Conservation (phyloP, 2,797 vertebrate species). For the Propithecus deckenii region DNA sequence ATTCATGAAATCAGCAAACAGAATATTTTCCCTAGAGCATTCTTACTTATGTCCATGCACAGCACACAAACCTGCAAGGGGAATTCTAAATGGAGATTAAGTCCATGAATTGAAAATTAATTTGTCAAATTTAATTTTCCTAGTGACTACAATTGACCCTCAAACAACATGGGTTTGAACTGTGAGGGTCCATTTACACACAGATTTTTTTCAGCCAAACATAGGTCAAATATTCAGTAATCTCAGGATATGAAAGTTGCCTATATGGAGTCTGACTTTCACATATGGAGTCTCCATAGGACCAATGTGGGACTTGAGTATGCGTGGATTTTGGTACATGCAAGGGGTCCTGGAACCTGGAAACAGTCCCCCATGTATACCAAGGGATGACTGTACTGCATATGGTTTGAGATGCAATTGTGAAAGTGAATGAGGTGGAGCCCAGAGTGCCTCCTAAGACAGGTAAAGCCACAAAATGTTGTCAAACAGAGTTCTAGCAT, state of each 20-base stretch:
- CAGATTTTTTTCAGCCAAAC: not conserved
- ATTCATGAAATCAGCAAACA: not conserved
- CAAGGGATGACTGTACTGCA: not conserved
- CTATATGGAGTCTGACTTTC: not conserved
- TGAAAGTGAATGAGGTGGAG: not conserved
- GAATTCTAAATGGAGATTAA: not conserved
- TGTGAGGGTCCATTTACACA: not conserved
- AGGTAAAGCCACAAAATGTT: constrained; percentile 2
- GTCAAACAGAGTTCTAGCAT: not conserved
- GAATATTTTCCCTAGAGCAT: not conserved
- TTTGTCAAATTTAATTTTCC: constrained; percentile 25
- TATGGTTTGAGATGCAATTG: not conserved
- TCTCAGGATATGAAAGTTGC: not conserved
- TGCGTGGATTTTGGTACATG: not conserved
- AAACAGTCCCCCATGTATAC: not conserved
- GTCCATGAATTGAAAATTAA: not conserved
- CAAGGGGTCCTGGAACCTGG: not conserved
- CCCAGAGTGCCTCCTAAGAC: not conserved
- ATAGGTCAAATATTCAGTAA: not conserved
- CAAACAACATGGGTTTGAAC: not conserved
- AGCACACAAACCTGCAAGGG: not conserved
- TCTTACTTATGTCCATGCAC: not conserved
- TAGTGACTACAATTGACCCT: not conserved
- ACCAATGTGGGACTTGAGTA: not conserved
- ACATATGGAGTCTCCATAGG: not conserved